phyloP scores from a whole-genome alignment of 2,888 invertebrate genomes.

The Mellilla xanthometata region DNA sequence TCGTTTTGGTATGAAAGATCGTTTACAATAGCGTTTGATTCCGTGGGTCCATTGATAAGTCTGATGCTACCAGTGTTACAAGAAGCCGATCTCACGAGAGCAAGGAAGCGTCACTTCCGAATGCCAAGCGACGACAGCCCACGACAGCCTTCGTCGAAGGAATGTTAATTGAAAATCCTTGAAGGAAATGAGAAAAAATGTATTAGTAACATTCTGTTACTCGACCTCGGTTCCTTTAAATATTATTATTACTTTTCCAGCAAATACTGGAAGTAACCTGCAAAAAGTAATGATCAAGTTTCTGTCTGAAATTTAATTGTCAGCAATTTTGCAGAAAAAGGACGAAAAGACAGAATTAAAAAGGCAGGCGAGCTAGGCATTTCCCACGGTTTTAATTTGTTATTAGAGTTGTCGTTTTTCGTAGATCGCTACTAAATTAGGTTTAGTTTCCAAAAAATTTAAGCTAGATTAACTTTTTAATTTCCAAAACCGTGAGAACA shows the following conservation, averaged over 20 bases:
- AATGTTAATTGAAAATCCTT: slow-evolving; percentile 35
- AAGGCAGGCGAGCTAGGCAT: slow-evolving; percentile 10
- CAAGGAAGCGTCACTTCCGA: slow-evolving; percentile 42
- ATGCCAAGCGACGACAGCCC: slow-evolving; percentile 23
- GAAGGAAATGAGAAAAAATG: neutral
- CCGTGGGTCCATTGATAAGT: slow-evolving; percentile 81
- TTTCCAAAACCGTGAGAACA: slow-evolving; percentile 73
- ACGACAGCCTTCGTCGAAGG: slow-evolving; percentile 26
- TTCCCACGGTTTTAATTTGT: slow-evolving; percentile 21
- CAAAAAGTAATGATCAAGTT: neutral
- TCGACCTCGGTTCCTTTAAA: too few species aligned
- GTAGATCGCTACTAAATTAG: slow-evolving; percentile 19
- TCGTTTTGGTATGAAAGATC: slow-evolving; percentile 69
- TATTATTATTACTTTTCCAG: too few species aligned
- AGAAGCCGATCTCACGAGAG: slow-evolving; percentile 64
- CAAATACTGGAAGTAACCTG: too few species aligned
- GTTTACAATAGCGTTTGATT: slow-evolving; percentile 77
- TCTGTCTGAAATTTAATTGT: neutral
- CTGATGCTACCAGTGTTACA: slow-evolving; percentile 79
- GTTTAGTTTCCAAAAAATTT: slow-evolving; percentile 57
- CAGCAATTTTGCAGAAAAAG: neutral
- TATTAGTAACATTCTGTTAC: too few species aligned
- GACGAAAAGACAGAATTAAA: neutral
- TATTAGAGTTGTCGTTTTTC: slow-evolving; percentile 2
- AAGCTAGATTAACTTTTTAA: slow-evolving; percentile 62